Conservation (phyloP, 23 tunicate species). For the Ciona savignyi region DNA sequence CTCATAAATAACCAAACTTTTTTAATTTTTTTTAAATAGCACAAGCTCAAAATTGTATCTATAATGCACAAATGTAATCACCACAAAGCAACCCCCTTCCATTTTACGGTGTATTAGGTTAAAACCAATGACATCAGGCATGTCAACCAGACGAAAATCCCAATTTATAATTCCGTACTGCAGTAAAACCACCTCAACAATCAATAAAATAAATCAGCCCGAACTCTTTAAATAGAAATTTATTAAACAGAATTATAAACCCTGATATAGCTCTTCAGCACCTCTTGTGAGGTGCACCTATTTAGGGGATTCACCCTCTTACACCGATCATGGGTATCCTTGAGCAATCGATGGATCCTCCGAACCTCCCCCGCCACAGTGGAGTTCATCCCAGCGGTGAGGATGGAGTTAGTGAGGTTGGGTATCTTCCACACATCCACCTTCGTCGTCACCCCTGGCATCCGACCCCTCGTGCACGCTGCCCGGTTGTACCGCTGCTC, state of each 20-base stretch:
- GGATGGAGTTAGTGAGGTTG: conserved; percentile 15
- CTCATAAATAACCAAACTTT: too few relatives aligned
- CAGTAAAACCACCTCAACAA: too few relatives aligned
- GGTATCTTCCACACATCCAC: conserved; percentile 82
- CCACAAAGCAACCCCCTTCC: too few relatives aligned
- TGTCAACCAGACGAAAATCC: too few relatives aligned
- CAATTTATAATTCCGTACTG: too few relatives aligned
- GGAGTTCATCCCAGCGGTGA: conserved; percentile 4
- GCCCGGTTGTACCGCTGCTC: conserved; percentile 54
- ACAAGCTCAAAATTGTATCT: too few relatives aligned
- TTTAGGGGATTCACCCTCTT: conserved; percentile 12
- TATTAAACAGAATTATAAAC: conserved; percentile 11
- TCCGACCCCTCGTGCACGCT: conserved; percentile 7
- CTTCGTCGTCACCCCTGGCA: conserved; percentile 13
- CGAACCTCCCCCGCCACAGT: background rate
- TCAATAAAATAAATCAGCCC: too few relatives aligned
- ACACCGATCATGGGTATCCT: conserved; percentile 23
- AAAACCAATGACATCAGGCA: too few relatives aligned
- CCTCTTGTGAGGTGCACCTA: conserved; percentile 34
- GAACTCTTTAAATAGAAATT: too few relatives aligned
- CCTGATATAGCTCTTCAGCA: conserved; percentile 28
- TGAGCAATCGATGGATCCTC: conserved; percentile 5
- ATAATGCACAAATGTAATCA: too few relatives aligned
- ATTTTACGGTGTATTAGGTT: too few relatives aligned
- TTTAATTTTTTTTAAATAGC: too few relatives aligned